Percentiles rank a stretch among this genome's conserved stretches.
These are phyloP conservation scores for Megaceryle alcyon DNA, from an alignment of 2,797 vertebrate genomes.

Conservation along the genomic window DNA sequence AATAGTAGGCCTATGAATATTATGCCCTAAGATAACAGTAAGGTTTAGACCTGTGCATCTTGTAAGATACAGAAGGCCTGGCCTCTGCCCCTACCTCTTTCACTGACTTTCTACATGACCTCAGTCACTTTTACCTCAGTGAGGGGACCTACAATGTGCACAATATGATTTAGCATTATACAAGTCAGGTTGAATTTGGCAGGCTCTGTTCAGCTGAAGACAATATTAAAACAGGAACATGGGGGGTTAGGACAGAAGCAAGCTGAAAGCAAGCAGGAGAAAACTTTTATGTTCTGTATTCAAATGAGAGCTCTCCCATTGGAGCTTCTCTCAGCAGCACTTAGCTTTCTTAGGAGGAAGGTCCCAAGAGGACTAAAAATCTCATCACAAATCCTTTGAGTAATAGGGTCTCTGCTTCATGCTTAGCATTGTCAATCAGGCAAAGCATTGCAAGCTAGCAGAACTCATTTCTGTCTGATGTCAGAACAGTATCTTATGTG, in stretches of 20 bases:
- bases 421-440: not conserved
- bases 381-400: not conserved
- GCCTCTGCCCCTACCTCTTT: not conserved
- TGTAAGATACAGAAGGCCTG: not conserved
- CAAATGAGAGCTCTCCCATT: not conserved
- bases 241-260: not conserved
- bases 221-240: not conserved
- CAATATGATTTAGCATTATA: not conserved
- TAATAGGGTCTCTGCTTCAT: not conserved
- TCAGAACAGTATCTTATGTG: not conserved
- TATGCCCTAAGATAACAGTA: not conserved
- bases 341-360: not conserved
- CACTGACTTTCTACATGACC: rapidly evolving
- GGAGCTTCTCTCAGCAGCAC: not conserved
- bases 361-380: not conserved
- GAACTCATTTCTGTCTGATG: not conserved
- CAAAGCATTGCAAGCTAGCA: not conserved
- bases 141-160: not conserved
- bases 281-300: not conserved
- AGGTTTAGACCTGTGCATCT: not conserved
- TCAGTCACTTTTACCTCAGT: not conserved
- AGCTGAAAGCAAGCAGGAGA: not conserved
- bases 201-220: not conserved
- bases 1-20: not conserved
- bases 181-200: not conserved